phyloP scores from a whole-genome alignment of 2,113 vertebrate species.

The Colossoma macropomum region DNA sequence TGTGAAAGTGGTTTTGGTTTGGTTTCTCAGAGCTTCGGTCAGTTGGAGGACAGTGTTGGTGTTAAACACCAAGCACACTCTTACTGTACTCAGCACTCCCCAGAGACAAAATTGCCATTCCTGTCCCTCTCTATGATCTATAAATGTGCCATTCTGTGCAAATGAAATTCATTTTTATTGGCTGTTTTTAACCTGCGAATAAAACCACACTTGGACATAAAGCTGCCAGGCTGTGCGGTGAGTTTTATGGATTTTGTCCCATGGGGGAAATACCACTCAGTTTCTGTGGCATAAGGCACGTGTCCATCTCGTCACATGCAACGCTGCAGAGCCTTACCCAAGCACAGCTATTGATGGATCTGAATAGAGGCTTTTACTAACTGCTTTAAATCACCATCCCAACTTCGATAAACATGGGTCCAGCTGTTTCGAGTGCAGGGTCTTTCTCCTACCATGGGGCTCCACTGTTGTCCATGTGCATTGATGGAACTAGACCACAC shows the following conservation, averaged over 20 bases:
- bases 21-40: not conserved
- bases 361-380: slow-evolving; percentile 28
- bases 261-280: slow-evolving; percentile 55
- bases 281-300: slow-evolving; percentile 54
- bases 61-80: not conserved
- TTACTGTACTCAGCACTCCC: not conserved
- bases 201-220: not conserved
- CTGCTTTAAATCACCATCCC: slow-evolving; percentile 6
- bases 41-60: not conserved
- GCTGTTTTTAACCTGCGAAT: slow-evolving; percentile 7
- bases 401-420: slow-evolving; percentile 12
- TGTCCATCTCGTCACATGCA: slow-evolving; percentile 43
- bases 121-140: not conserved
- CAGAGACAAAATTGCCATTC: slow-evolving; percentile 4
- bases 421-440: not conserved
- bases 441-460: not conserved
- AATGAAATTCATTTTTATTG: slow-evolving; percentile 17
- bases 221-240: not conserved
- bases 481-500: not conserved
- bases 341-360: slow-evolving; percentile 13
- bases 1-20: slow-evolving; percentile 28
- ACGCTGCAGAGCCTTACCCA: not conserved
- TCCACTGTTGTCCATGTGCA: not conserved
- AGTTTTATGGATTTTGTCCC: slow-evolving; percentile 44
- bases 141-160: slow-evolving; percentile 17